Conservation (phyloP, 1,140 invertebrate genomes). For the Whitmania pigra region DNA sequence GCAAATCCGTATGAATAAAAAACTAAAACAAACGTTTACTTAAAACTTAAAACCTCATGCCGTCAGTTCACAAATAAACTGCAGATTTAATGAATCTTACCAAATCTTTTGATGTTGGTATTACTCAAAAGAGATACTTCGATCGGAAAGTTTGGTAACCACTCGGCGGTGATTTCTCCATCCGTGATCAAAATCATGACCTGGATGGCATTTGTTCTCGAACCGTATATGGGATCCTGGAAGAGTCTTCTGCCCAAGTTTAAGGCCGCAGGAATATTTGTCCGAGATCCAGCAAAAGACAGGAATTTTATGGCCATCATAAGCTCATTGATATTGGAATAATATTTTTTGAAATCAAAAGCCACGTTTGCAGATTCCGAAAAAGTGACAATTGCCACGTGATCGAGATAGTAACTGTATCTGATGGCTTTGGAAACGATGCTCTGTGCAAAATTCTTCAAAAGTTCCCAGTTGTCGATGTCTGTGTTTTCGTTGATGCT, state of each 20-base stretch:
- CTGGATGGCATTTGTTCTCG: not conserved
- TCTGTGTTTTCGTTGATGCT: constrained; percentile 12
- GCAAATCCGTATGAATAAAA: too few relatives aligned
- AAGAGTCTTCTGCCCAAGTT: not conserved
- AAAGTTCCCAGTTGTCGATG: constrained; percentile 16
- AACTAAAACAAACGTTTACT: too few relatives aligned
- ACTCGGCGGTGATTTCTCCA: not conserved
- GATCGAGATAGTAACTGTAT: constrained; percentile 11
- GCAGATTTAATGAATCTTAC: constrained; percentile 4
- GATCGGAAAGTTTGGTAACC: not conserved
- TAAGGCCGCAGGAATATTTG: not conserved
- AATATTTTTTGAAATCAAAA: constrained; percentile 4
- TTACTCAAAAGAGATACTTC: not conserved
- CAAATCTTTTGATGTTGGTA: constrained; percentile 13
- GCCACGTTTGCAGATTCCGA: not conserved
- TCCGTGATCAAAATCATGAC: constrained; percentile 16
- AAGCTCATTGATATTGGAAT: not conserved
- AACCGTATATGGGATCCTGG: not conserved
- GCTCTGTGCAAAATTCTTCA: not conserved
- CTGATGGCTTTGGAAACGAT: not conserved
- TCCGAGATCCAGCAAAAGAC: constrained; percentile 1
- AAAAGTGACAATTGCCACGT: constrained; percentile 10
- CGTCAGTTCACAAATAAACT: too few relatives aligned
- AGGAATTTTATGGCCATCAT: not conserved
- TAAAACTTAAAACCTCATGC: too few relatives aligned